Conservation (phyloP, 2,888 invertebrate species). For the Cerastis leucographa region DNA sequence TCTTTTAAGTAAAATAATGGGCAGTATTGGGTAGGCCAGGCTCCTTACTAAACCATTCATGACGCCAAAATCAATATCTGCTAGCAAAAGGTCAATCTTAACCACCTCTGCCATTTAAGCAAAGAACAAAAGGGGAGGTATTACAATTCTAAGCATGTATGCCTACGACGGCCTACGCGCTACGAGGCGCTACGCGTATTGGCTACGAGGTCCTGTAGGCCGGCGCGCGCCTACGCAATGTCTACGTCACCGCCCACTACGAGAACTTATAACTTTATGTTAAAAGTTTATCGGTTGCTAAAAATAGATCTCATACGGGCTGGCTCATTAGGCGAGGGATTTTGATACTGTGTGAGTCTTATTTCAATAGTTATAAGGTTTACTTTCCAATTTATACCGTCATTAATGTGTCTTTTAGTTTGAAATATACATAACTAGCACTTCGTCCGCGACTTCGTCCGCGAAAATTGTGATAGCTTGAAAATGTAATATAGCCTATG, state of each 20-base stretch:
- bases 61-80: constrained; percentile 18
- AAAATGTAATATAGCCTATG: too few relatives aligned
- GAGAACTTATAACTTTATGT: constrained; percentile 3
- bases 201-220: constrained; percentile 65
- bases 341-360: not conserved
- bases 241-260: constrained; percentile 59
- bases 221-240: constrained; percentile 66
- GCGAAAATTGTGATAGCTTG: too few relatives aligned
- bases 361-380: not conserved
- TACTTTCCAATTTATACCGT: not conserved
- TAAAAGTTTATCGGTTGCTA: constrained; percentile 35
- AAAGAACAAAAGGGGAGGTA: constrained; percentile 51
- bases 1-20: not conserved
- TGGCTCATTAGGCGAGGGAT: not conserved
- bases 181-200: constrained; percentile 60
- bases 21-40: not conserved
- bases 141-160: constrained; percentile 49
- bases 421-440: not conserved
- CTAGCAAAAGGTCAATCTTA: constrained; percentile 1
- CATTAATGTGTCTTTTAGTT: not conserved
- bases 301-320: constrained; percentile 25
- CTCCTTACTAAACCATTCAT: not conserved
- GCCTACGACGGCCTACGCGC: constrained; percentile 57
- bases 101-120: not conserved
- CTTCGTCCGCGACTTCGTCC: too few relatives aligned